phyloP scores from a whole-genome alignment of 2,113 vertebrate genomes.

The Zapus hudsonius region DNA sequence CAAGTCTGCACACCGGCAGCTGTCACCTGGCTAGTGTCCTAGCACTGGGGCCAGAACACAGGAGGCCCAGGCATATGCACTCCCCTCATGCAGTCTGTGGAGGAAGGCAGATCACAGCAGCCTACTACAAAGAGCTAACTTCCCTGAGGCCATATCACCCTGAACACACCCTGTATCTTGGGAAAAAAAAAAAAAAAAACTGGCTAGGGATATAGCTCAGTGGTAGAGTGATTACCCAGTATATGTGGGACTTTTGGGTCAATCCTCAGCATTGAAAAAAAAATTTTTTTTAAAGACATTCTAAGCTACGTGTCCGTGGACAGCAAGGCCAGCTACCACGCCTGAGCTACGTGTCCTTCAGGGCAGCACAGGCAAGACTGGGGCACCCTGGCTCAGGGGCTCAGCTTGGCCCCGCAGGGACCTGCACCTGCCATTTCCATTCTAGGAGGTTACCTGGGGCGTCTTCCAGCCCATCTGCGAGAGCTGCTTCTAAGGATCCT shows the following conservation, averaged over 20 bases:
- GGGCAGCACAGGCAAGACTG: too few relatives aligned
- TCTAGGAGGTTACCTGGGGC: slow-evolving; percentile 89
- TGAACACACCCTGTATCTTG: too few relatives aligned
- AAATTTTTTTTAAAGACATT: not conserved
- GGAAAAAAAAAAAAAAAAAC: not conserved
- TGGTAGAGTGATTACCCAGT: not conserved
- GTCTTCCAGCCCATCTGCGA: slow-evolving; percentile 89
- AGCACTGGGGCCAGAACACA: not conserved
- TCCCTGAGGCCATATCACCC: not conserved
- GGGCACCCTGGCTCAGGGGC: not conserved
- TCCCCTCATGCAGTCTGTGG: not conserved
- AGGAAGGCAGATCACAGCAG: not conserved
- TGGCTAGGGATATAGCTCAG: not conserved
- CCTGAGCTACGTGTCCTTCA: not conserved
- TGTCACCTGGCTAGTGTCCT: not conserved
- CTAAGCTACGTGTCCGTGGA: not conserved
- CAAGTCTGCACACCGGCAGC: not conserved
- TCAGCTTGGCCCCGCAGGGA: not conserved
- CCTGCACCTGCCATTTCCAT: not conserved
- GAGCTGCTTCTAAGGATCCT: slow-evolving; percentile 91
- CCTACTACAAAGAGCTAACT: not conserved
- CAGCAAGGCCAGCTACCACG: too few relatives aligned
- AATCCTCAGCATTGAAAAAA: not conserved
- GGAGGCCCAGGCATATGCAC: not conserved
- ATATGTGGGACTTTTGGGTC: not conserved